Percentiles rank a stretch among this genome's conserved stretches.
Evolutionary conservation across 2,797 vertebrate species (phyloP).

Genomic region (Rhabdophis nuchalis): DNA sequence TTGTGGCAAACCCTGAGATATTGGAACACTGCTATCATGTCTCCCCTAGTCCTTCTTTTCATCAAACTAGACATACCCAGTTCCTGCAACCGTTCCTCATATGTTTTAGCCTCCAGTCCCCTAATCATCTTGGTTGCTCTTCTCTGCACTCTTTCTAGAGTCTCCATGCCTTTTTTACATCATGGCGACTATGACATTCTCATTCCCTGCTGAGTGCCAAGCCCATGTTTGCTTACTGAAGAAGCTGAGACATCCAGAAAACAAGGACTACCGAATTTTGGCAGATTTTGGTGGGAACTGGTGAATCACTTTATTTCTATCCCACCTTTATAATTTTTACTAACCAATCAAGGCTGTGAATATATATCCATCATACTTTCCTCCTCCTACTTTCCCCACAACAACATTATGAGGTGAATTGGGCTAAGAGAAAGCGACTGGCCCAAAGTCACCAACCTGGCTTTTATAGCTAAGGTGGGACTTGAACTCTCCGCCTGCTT

Average conservation of each 20-base stretch:
- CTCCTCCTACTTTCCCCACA: neutral
- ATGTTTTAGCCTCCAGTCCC: too few species aligned
- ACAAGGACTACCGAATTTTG: neutral
- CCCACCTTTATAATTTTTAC: neutral
- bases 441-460: neutral
- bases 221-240: neutral
- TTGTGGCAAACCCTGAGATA: too few species aligned
- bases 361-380: neutral
- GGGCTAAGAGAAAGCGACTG: neutral
- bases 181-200: neutral
- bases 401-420: neutral
- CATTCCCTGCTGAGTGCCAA: neutral
- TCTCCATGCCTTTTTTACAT: too few species aligned
- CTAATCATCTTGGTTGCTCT: too few species aligned
- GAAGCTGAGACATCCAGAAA: neutral
- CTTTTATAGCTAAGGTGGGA: neutral
- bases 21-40: too few species aligned
- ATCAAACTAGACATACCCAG: too few species aligned
- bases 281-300: neutral
- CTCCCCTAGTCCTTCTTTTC: too few species aligned
- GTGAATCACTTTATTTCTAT: neutral
- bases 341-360: neutral
- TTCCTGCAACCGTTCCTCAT: too few species aligned
- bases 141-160: too few species aligned
- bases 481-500: neutral